Evolutionary conservation across 2,888 invertebrate species (phyloP).

Genomic region (Cheilosia urbana): DNA sequence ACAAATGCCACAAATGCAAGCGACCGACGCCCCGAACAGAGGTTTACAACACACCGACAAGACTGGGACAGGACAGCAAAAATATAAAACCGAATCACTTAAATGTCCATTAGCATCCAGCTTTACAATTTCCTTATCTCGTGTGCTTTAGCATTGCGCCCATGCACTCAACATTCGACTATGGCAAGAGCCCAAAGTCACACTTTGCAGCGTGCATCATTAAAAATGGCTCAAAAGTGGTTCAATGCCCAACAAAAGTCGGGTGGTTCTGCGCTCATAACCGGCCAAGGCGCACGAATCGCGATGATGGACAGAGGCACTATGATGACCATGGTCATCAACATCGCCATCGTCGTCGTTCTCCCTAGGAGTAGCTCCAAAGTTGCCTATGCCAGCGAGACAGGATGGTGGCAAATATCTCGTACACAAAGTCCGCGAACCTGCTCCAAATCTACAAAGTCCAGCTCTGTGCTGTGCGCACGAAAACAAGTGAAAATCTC

Average conservation of each 20-base stretch:
- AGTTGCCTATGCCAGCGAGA: constrained; percentile 41
- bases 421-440: constrained; percentile 35
- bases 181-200: constrained; percentile 42
- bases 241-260: constrained; percentile 65
- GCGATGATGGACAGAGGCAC: constrained; percentile 66
- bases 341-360: constrained; percentile 5
- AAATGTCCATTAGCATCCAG: constrained; percentile 74
- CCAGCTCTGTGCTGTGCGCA: constrained; percentile 1
- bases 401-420: constrained; percentile 48
- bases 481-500: constrained; percentile 69
- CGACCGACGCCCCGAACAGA: background rate
- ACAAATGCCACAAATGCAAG: background rate
- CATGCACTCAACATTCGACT: constrained; percentile 33
- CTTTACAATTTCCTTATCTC: constrained; percentile 71
- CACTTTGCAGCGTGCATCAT: constrained; percentile 56
- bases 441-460: constrained; percentile 74
- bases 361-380: constrained; percentile 21
- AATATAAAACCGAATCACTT: constrained; percentile 72
- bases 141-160: constrained; percentile 33
- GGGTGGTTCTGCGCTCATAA: constrained; percentile 54
- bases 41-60: background rate
- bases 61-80: background rate
- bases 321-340: constrained; percentile 59
- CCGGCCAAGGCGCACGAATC: constrained; percentile 54
- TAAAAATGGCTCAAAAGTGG: constrained; percentile 71